A percentile compares a stretch with the other conserved stretches of the same genome.
Conservation (phyloP, 2,888 invertebrate species). For the Campopleginae sp. region DNA sequence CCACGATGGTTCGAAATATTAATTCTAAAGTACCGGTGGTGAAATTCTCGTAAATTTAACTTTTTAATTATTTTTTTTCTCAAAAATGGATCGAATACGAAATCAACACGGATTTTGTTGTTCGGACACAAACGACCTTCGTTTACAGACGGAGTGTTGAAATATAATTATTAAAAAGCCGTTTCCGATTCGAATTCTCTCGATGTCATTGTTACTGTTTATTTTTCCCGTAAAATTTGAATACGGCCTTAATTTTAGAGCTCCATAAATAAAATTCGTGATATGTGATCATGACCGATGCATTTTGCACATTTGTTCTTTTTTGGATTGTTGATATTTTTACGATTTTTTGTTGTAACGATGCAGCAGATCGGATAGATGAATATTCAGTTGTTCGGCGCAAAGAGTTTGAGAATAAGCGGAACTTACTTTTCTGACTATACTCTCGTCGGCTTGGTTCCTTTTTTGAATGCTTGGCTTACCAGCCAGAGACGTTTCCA, state of each 20-base stretch:
- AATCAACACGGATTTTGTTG: no score
- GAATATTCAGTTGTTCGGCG: background rate
- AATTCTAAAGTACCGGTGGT: background rate
- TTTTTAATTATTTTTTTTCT: background rate
- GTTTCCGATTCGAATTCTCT: background rate
- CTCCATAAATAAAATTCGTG: background rate
- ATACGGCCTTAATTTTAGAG: background rate
- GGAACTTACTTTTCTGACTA: conserved; percentile 90
- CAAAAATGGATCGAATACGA: background rate
- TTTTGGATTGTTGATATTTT: no score
- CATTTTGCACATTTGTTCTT: no score
- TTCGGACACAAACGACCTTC: no score
- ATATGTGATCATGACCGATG: no score
- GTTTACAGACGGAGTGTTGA: no score
- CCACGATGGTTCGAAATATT: background rate
- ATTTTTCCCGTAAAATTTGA: background rate
- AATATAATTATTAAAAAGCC: no score
- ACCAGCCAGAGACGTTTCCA: conserved; percentile 93
- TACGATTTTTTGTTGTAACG: background rate
- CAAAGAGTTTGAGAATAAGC: background rate
- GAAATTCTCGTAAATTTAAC: background rate
- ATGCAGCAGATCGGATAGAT: background rate
- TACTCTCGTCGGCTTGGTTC: conserved; percentile 91
- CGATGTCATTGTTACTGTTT: background rate
- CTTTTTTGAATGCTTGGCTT: conserved; percentile 85